A percentile compares a stretch with the other conserved stretches of the same genome.
These are phyloP conservation scores for Oopsacas minuta DNA, from an alignment of 37 sponge, comb jelly and placozoan species.

Conservation along the genomic window DNA sequence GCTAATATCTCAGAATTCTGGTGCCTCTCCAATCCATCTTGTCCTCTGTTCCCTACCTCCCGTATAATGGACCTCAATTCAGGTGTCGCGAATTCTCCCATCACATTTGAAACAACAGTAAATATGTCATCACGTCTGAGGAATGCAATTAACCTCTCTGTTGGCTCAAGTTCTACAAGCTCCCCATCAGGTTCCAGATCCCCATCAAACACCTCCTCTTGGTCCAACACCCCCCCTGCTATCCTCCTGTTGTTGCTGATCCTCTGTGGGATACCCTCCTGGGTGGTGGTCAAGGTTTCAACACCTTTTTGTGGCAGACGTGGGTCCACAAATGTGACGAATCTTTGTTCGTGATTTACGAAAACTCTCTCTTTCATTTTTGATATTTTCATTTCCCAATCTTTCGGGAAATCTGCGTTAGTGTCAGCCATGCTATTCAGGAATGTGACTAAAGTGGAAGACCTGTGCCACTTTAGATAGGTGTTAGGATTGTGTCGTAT, in stretches of 20 bases:
- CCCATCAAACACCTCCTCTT: background rate
- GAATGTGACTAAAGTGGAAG: slow-evolving; percentile 27
- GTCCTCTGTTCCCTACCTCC: slow-evolving; percentile 13
- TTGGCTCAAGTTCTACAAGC: background rate
- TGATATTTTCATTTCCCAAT: slow-evolving; percentile 66
- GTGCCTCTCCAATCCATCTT: slow-evolving; percentile 11
- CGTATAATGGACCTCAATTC: background rate
- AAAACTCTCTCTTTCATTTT: background rate
- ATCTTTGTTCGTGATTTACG: slow-evolving; percentile 50
- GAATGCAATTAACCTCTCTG: background rate
- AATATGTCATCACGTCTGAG: background rate
- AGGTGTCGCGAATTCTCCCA: background rate
- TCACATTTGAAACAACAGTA: background rate
- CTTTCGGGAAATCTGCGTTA: slow-evolving; percentile 38
- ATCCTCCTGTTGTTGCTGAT: background rate
- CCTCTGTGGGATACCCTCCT: background rate
- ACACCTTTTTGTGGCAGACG: slow-evolving; percentile 48
- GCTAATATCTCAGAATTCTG: slow-evolving; percentile 9
- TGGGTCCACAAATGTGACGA: slow-evolving; percentile 77
- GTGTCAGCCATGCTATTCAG: slow-evolving; percentile 51
- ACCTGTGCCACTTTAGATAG: slow-evolving; percentile 3
- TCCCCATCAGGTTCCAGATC: background rate
- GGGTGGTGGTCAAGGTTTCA: slow-evolving; percentile 21
- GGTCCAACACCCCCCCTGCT: background rate
- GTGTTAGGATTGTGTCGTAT: background rate